These are phyloP conservation scores for Eptatretus burgeri DNA, from an alignment of 2,113 vertebrate species.

Conservation along the genomic window DNA sequence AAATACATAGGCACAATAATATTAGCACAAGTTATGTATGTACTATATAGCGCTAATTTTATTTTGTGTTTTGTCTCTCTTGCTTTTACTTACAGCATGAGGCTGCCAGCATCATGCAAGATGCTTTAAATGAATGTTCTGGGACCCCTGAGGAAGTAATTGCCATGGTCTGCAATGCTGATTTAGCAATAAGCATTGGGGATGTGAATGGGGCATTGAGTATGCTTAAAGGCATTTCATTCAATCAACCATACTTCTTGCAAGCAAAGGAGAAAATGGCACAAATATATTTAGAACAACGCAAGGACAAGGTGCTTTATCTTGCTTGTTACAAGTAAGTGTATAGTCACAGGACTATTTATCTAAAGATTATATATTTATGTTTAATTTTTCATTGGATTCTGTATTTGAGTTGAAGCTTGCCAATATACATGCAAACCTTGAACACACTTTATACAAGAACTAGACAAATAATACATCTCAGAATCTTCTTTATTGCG, in stretches of 20 bases:
- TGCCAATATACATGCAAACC: too few species aligned
- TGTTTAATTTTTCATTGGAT: too few species aligned
- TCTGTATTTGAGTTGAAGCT: too few species aligned
- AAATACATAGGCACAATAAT: too few species aligned
- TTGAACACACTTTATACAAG: too few species aligned
- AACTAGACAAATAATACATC: too few species aligned
- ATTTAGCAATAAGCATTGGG: constrained; percentile 47
- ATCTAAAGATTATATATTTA: too few species aligned
- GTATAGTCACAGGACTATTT: too few species aligned
- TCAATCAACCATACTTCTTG: constrained; percentile 62
- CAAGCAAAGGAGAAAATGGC: constrained; percentile 89
- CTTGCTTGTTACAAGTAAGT: constrained; percentile 58
- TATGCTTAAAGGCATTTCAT: constrained; percentile 49
- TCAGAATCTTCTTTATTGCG: too few species aligned
- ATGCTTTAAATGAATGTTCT: constrained; percentile 73
- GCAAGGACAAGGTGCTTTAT: constrained; percentile 66
- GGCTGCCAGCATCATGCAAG: constrained; percentile 73
- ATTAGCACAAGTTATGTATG: neutral
- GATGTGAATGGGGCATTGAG: constrained; percentile 51
- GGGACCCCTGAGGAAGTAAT: constrained; percentile 61
- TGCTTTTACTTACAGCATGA: constrained; percentile 33
- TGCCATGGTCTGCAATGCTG: constrained; percentile 56
- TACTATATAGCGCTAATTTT: neutral
- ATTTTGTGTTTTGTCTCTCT: neutral
- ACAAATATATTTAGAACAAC: constrained; percentile 51